Base-by-base conservation (phyloP, 2,888 invertebrate genomes). In the Apeira syringaria region DNA sequence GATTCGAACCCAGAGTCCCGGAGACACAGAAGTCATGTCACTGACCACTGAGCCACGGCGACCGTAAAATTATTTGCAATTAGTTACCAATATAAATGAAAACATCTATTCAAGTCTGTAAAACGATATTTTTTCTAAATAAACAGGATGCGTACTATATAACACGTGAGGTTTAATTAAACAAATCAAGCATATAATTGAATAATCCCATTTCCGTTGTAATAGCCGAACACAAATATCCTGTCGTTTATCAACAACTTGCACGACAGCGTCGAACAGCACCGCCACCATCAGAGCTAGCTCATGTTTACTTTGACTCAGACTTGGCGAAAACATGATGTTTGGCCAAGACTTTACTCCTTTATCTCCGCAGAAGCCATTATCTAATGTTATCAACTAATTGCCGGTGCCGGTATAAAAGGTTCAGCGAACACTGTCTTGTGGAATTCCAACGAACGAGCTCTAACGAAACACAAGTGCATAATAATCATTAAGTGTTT, bases 301-400 rank as follows among this genome's bases (percentile, higher is more conserved):
- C 20, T 26, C 10, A 15, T 77, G 75, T 84, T 77, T 74, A 55
- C 56, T 67, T 64, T 87, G 87, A 89, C 70, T 88, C 89, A 88
- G 74, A 65, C 68, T 59, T 65, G 74, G 86, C 84, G 71, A 86
- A 86, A 87, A 87, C 83, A 85, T 69, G 62, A 56, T 84, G 83
- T 88, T 87, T 87, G 75, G 59, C 52, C 48, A 74, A 74, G 81
- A 66, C 69, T 79, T 48, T 68, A 66, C 61, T 61, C 53, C 61
- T 63, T 78, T 88, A 86, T 86, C 81, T 76, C 64, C 61, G 61
- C 67, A 75, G 74, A 59, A 76, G 72, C 64, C 64, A 74, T 85
- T 86, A 88, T 88, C 87, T 81, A 61, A 68, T 65, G 70, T 88
- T 89, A 88, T 89, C 89, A 81, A 40, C 68, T 84, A 85, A 87